Percentiles rank a stretch among this genome's conserved stretches.
Conservation (phyloP, 2,888 invertebrate species). For the Trisateles emortualis region DNA sequence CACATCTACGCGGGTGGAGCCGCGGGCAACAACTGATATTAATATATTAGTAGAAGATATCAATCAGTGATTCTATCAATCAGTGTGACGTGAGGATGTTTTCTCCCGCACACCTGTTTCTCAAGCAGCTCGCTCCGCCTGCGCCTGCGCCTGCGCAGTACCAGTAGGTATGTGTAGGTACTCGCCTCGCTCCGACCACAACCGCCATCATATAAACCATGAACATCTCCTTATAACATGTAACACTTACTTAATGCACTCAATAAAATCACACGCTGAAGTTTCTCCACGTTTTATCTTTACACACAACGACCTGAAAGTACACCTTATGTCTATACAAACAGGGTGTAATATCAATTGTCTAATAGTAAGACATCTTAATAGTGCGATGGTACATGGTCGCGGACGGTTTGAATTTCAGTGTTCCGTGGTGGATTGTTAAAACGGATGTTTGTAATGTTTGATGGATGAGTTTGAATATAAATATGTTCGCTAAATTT, state of each 20-base stretch:
- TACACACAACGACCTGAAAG: background rate
- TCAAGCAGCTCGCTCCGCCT: too few species aligned
- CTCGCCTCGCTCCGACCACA: too few species aligned
- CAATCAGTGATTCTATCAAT: too few species aligned
- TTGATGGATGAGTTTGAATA: slow-evolving; percentile 1
- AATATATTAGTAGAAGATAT: too few species aligned
- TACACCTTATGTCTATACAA: background rate
- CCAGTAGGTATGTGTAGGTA: too few species aligned
- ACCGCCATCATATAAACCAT: slow-evolving; percentile 11
- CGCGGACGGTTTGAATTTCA: slow-evolving; percentile 11
- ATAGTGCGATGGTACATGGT: background rate
- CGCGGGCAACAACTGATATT: too few species aligned
- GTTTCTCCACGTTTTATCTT: slow-evolving; percentile 33
- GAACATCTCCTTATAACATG: slow-evolving; percentile 21
- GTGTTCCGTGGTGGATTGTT: slow-evolving; percentile 4
- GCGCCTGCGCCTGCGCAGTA: too few species aligned
- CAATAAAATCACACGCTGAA: slow-evolving; percentile 46
- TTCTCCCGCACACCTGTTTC: too few species aligned
- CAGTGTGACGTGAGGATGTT: too few species aligned
- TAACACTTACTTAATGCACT: slow-evolving; percentile 26
- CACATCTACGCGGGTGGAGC: too few species aligned
- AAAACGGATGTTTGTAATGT: background rate
- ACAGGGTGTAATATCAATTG: slow-evolving; percentile 2
- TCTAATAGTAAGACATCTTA: background rate
- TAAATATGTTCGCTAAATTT: too few species aligned